Evolutionary conservation across 1,140 invertebrate genomes (phyloP), one percentile per base, ranked within the genome.

Genomic region (Drosophila cardini): DNA sequence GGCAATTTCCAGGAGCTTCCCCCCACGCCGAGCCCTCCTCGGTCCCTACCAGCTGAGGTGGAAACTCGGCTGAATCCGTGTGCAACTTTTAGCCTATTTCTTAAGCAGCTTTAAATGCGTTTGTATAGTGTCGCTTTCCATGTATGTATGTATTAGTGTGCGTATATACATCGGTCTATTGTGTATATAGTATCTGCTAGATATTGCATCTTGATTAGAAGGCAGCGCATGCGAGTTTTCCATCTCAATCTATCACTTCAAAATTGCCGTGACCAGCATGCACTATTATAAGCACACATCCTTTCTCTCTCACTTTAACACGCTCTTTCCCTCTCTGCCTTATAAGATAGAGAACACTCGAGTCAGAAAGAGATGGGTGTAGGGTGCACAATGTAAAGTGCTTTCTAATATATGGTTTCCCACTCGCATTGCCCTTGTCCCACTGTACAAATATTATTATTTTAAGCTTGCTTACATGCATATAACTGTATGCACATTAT

Each of bases 371-470:
- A 60, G 32, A 78, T 36, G 36, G 26, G 43, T 6, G 21, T 34
- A 43, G 46, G 11, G 32, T 4, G 36, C 10, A 38, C 9, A 38
- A 4, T 40, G 38, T 40, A 5, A 4, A 40, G 13, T 13, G n/a
- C 13, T 40, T 36, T 10, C 34, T 10, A 26, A 26, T 26, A 36
- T 36, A 32, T 32, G 11, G 30, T 58, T 21, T 48, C 42, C 42
- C 63, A 42, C n/a, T 16, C 55, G 42, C 43, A 36, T 52, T 57
- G 74, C 61, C 42, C 30, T 62, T 56, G 52, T 69, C 42, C 60
- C 63, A 69, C 60, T 85, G 80, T 82, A 82, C 80, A 82, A 82
- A 83, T 64, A 84, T 61, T 50, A 62, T 57, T 57, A 57, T 58
- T 67, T 69, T 11, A 40, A 63, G 60, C 64, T 40, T 74, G 71